Conservation (phyloP, 2,113 vertebrate genomes). For the Equus quagga region DNA sequence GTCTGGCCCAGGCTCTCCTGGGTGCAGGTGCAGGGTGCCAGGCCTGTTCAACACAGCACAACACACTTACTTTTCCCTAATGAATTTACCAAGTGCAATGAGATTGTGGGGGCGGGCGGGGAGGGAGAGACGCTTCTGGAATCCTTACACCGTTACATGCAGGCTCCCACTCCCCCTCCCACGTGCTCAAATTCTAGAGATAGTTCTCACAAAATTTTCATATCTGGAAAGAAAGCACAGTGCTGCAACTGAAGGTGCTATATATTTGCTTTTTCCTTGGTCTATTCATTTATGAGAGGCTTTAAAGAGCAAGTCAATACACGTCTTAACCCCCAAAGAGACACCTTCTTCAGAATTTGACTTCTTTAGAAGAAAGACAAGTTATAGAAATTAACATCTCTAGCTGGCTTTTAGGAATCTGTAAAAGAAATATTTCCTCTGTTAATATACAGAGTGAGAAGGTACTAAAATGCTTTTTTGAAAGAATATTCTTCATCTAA, state of each 20-base stretch:
- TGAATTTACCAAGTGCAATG: neutral
- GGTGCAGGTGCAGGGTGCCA: neutral
- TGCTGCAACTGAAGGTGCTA: neutral
- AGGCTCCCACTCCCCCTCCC: neutral
- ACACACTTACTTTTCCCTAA: neutral
- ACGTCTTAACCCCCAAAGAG: neutral
- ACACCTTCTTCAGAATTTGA: neutral
- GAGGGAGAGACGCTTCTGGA: neutral
- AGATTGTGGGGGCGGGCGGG: neutral
- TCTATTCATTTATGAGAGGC: neutral
- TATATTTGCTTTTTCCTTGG: neutral
- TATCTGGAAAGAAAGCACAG: slow-evolving; percentile 34
- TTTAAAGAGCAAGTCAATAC: neutral
- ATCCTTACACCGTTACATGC: neutral
- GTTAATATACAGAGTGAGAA: neutral
- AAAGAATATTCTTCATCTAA: neutral
- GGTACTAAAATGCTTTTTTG: neutral
- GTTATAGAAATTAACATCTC: neutral
- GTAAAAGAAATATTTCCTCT: neutral
- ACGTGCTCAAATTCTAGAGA: neutral
- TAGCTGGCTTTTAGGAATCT: neutral
- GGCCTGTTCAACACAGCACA: neutral
- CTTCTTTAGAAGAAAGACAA: neutral
- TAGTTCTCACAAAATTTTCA: neutral
- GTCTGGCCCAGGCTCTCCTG: neutral